Base-by-base conservation (phyloP, 2,888 invertebrate genomes). In the Ophioninae sp. region DNA sequence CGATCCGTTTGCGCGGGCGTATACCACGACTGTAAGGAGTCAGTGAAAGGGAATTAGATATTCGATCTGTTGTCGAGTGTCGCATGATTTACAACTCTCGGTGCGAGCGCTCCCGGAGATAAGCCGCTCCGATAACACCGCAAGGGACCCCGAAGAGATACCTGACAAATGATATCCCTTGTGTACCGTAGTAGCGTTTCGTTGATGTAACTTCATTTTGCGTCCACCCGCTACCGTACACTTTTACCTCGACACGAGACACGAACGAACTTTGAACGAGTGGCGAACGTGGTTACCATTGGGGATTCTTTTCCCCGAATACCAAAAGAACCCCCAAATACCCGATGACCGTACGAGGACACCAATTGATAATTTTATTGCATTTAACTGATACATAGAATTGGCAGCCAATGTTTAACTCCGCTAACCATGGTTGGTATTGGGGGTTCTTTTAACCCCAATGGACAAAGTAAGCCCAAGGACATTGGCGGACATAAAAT, bases 51-150 rank as follows among this genome's bases (percentile, higher is more conserved):
- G 86, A 87, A 87, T 89, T 89, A 88, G 87, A 89, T 88, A 89
- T 89, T 90, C 88, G 87, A 88, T 89, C 87, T 87, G 86, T 87
- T 88, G 88, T 88, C 88, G 88, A 87, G 89, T 88, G 89, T 90
- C 88, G 88, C 87, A 88, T 89, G 88, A 90, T 90, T 90, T 89
- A 89, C 89, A 88, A 87, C 87, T 85, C 85, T 73, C 73, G 20
- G n/a, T 79, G 74, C 85, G 68, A 72, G 76, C 67, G 21, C 70
- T 70, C 75, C 75, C 65, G 23, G 76, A 82, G 86, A 86, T 86
- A 82, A 84, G 82, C 72, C 67, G 79, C 61, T 75, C 68, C 62
- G 89, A 89, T 90, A 88, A 84, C 68, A 61, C 67, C 72, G 56
- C 83, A 79, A 86, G 62, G 77, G 80, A 78, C 83, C 85, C 79